phyloP scores from a whole-genome alignment of 2,888 invertebrate species.

The Xylota sylvarum region DNA sequence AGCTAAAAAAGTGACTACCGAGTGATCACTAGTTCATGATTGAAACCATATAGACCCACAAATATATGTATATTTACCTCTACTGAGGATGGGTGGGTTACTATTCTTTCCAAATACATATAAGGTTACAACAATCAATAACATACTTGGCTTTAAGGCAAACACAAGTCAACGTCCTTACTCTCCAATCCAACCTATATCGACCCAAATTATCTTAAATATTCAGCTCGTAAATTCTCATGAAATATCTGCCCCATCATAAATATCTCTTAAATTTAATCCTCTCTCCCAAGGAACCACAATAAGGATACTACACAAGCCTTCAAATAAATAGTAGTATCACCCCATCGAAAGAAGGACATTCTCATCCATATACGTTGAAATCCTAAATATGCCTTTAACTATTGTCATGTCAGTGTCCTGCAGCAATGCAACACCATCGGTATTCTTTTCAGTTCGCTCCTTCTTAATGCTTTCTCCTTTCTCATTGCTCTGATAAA shows the following conservation, averaged over 20 bases:
- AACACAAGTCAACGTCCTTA: not conserved
- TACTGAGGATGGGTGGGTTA: too few species aligned
- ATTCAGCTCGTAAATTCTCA: not conserved
- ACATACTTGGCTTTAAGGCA: too few species aligned
- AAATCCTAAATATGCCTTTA: conserved; percentile 6
- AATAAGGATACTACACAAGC: conserved; percentile 4
- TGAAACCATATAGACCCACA: too few species aligned
- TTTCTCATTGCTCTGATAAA: not conserved
- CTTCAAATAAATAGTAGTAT: not conserved
- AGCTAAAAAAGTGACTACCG: too few species aligned
- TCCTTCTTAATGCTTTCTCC: not conserved
- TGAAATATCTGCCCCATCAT: not conserved
- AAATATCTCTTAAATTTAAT: conserved; percentile 9
- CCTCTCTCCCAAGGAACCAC: not conserved
- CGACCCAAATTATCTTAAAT: not conserved
- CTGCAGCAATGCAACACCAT: conserved; percentile 28
- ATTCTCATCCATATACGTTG: not conserved
- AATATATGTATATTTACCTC: too few species aligned
- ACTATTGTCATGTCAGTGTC: not conserved
- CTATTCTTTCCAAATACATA: too few species aligned
- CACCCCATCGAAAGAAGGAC: not conserved
- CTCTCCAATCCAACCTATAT: not conserved
- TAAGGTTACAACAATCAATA: not conserved
- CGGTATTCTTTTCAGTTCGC: not conserved
- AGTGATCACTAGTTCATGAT: too few species aligned